These are phyloP conservation scores for Synanceia verrucosa DNA, from an alignment of 2,797 vertebrate species.

Conservation along the genomic window DNA sequence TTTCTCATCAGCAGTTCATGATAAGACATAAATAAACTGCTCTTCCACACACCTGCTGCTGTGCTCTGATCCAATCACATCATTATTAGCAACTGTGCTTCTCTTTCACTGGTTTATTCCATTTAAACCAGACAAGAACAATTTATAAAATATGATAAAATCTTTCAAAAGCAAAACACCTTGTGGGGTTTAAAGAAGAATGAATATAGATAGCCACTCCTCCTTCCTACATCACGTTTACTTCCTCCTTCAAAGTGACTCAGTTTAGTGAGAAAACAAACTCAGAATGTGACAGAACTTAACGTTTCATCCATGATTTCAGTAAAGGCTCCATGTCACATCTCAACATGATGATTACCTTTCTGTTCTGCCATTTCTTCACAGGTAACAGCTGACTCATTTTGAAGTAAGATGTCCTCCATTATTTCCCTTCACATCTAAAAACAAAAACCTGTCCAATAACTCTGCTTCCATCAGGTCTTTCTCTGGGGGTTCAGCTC, in stretches of 20 bases:
- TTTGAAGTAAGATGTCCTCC: rapidly evolving
- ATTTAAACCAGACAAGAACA: background rate
- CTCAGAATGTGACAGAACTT: background rate
- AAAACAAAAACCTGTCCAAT: background rate
- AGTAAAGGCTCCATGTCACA: background rate
- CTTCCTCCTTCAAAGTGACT: background rate
- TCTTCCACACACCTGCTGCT: constrained; percentile 8
- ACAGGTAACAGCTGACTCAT: constrained; percentile 22
- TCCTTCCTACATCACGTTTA: background rate
- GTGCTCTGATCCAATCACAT: background rate
- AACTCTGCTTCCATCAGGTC: constrained; percentile 5
- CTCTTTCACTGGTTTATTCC: background rate
- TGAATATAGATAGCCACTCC: background rate
- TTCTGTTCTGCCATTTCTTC: background rate
- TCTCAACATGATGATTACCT: constrained; percentile 9
- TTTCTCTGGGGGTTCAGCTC: too few relatives aligned
- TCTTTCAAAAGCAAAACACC: background rate
- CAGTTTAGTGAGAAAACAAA: background rate
- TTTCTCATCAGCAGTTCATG: constrained; percentile 10
- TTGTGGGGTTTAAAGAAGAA: background rate
- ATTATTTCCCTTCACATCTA: background rate
- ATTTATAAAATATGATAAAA: background rate
- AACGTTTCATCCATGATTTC: background rate
- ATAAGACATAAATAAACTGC: background rate
- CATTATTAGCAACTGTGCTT: background rate